A percentile compares a stretch with the other conserved stretches of the same genome.
Evolutionary conservation across 2,113 vertebrate genomes (phyloP).

Genomic region (Tricholaema leucomelas): DNA sequence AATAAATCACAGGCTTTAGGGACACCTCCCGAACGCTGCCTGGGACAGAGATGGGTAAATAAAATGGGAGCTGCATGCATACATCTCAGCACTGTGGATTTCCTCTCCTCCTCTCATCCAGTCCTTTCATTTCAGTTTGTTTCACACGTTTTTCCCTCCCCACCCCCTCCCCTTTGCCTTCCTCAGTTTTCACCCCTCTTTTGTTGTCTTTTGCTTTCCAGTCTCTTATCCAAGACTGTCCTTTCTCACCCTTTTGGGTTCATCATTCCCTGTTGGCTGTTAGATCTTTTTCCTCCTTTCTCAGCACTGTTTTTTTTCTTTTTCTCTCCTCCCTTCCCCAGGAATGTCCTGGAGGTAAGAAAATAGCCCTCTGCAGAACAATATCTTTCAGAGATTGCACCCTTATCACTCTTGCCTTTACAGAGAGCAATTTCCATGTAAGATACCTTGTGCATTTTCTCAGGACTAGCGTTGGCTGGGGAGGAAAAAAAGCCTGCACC

Average conservation of each 20-base stretch:
- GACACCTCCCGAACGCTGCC: conserved; percentile 47
- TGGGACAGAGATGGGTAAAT: conserved; percentile 49
- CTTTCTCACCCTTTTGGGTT: conserved; percentile 62
- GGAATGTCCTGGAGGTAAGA: conserved; percentile 44
- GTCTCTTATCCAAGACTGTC: conserved; percentile 36
- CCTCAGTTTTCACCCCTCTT: background rate
- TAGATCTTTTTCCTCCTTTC: conserved; percentile 54
- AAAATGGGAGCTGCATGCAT: background rate
- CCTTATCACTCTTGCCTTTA: conserved; percentile 36
- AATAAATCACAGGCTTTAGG: conserved; percentile 67
- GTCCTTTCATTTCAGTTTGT: conserved; percentile 55
- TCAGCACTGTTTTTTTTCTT: conserved; percentile 4
- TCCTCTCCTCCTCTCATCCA: conserved; percentile 33
- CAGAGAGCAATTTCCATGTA: background rate
- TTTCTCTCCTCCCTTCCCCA: conserved; percentile 31
- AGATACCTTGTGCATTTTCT: conserved; percentile 1
- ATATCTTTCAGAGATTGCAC: conserved; percentile 12
- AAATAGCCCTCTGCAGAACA: background rate
- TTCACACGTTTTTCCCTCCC: conserved; percentile 19
- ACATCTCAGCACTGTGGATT: background rate
- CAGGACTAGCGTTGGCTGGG: background rate
- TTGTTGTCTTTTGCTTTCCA: conserved; percentile 54
- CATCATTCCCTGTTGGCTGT: conserved; percentile 12
- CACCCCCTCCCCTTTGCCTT: background rate
- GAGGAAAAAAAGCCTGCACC: too few species aligned